Conservation (phyloP, 2,888 invertebrate genomes). For the Clanis bilineata region DNA sequence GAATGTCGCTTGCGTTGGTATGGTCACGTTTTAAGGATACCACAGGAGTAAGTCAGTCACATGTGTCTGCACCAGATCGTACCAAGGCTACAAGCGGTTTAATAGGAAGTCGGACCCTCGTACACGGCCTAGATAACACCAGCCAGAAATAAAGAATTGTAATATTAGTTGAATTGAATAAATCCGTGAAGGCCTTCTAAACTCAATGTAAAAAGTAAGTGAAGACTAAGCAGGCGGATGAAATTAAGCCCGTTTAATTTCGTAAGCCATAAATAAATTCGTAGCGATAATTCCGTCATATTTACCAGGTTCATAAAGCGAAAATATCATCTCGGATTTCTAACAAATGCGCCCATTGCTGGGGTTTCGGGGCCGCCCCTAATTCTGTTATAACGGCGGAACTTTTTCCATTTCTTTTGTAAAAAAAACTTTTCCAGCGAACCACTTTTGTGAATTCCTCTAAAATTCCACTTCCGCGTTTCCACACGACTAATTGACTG, state of each 20-base stretch:
- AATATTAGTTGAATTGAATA: neutral
- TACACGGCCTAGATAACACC: no score
- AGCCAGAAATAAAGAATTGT: no score
- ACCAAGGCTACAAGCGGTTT: no score
- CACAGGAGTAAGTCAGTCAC: no score
- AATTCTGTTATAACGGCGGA: conserved; percentile 73
- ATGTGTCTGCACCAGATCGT: no score
- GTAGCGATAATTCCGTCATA: conserved; percentile 10
- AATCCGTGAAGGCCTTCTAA: neutral
- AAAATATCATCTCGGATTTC: conserved; percentile 24
- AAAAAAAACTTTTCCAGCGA: conserved; percentile 46
- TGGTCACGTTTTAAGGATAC: no score
- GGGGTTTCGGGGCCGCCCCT: conserved; percentile 37
- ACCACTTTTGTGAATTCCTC: conserved; percentile 35
- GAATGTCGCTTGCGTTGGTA: no score
- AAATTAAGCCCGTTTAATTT: neutral
- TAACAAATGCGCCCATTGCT: conserved; percentile 30
- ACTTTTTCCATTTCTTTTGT: conserved; percentile 69
- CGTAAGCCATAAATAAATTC: neutral
- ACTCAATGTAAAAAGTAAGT: neutral
- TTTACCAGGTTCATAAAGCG: conserved; percentile 16
- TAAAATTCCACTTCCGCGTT: conserved; percentile 13
- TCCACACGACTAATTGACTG: conserved; percentile 18
- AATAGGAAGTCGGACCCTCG: no score
- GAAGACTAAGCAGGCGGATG: neutral